Evolutionary conservation across 2,797 vertebrate genomes (phyloP), one percentile per base, ranked within the genome.

Genomic region (Anableps anableps): DNA sequence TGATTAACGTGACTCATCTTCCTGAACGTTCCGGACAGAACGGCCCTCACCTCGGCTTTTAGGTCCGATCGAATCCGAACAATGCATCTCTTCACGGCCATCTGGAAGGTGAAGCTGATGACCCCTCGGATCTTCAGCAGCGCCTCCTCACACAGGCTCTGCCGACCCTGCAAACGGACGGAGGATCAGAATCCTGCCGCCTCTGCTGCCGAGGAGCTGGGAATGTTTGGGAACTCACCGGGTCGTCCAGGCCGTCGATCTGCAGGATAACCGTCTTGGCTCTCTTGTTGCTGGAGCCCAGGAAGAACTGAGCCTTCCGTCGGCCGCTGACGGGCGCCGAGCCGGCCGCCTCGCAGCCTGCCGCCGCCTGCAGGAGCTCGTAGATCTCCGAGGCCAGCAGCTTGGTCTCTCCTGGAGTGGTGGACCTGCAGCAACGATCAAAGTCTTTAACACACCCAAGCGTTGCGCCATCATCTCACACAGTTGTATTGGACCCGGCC

Each of bases 101-200:
- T 98, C 96, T 98, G 97, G 94, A 98, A 98, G 47, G 97, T 98
- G 95, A 98, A 98, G 93, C 97, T 98, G 93, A 98, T 98, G 73
- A 98, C 97, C 10, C 97, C 97, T 95, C 96, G 95, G 93, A 98
- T 97, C 95, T 97, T 98, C 95, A 98, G 93, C 93, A 98, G 95
- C 36, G 97, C 97, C 82, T 98, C 97, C 94, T 98, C 97, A 92
- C 97, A 98, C 9, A 97, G 92, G 88, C 95, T 96, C 92, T 97
- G 95, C 45, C 97, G 97, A 87, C 95, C 95, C 97, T 98, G 93
- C 83, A 6, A 31, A 62, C 14, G 62, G n/a, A 72, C 23, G 10
- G 11, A 16, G 0, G 14, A 23, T 71, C 43, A 36, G 38, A 47
- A 38, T 17, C n/a, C 43, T 21, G 5, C 17, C 6, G 29, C 50